Evolutionary conservation across 2,797 vertebrate genomes (phyloP).

Genomic region (Sandelia bainsii): DNA sequence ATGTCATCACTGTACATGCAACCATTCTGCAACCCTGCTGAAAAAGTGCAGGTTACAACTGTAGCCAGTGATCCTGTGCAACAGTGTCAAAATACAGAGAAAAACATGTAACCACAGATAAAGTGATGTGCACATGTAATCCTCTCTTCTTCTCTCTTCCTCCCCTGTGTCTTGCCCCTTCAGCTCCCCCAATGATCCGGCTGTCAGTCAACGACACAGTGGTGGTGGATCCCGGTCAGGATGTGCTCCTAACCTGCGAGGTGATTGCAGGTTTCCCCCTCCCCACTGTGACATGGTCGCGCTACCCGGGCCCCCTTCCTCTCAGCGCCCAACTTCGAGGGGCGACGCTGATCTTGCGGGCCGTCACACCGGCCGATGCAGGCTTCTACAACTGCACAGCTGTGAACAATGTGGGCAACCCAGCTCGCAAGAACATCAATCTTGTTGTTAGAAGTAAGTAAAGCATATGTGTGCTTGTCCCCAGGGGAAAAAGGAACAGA

Average conservation of each 20-base stretch:
- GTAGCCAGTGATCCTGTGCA: background rate
- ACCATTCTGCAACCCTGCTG: conserved; percentile 7
- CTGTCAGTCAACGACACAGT: conserved; percentile 94
- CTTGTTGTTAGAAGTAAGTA: conserved; percentile 92
- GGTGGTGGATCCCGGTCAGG: conserved; percentile 94
- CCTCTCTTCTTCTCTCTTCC: conserved; percentile 1
- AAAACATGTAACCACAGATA: background rate
- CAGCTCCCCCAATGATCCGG: conserved; percentile 92
- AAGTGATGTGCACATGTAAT: conserved; percentile 14
- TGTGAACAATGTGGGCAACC: conserved; percentile 97
- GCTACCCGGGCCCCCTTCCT: conserved; percentile 89
- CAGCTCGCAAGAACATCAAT: conserved; percentile 93
- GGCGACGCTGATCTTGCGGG: conserved; percentile 87
- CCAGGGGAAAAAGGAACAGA: background rate
- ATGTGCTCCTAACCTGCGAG: conserved; percentile 91
- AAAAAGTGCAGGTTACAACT: conserved; percentile 7
- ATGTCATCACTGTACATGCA: conserved; percentile 18
- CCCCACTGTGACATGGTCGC: conserved; percentile 91
- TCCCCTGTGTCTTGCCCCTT: background rate
- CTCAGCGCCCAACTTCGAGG: conserved; percentile 86
- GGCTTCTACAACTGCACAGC: conserved; percentile 97
- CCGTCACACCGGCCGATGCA: conserved; percentile 87
- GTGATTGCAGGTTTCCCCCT: conserved; percentile 89
- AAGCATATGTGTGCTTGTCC: conserved; percentile 12
- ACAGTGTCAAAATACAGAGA: background rate